phyloP scores from a whole-genome alignment of 2,888 invertebrate species.

The Lordiphosa fenestrarum region DNA sequence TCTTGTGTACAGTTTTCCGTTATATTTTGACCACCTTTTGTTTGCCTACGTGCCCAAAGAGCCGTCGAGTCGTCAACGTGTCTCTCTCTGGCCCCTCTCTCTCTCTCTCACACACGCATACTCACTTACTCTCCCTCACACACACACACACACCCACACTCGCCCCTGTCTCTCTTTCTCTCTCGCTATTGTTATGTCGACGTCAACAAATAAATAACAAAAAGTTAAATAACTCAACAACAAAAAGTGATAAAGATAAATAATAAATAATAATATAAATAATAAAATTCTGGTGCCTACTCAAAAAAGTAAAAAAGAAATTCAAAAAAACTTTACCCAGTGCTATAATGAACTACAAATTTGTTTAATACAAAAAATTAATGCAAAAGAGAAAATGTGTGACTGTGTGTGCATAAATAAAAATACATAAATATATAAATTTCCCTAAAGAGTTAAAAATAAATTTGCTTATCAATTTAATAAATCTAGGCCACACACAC shows the following conservation, averaged over 20 bases:
- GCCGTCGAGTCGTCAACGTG: conserved; percentile 24
- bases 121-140: conserved; percentile 5
- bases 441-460: conserved; percentile 5
- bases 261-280: neutral
- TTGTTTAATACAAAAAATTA: conserved; percentile 19
- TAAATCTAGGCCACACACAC: conserved; percentile 17
- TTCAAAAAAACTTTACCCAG: conserved; percentile 13
- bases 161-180: conserved; percentile 7
- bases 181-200: conserved; percentile 11
- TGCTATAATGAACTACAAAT: conserved; percentile 15
- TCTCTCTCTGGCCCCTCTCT: conserved; percentile 19
- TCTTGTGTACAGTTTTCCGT: conserved; percentile 35
- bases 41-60: conserved; percentile 58
- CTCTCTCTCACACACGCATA: conserved; percentile 1
- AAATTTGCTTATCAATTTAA: conserved; percentile 14
- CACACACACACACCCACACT: neutral
- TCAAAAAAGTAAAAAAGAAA: conserved; percentile 8
- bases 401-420: conserved; percentile 7
- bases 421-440: neutral
- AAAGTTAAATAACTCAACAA: conserved; percentile 10
- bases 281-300: conserved; percentile 8
- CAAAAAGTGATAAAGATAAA: conserved; percentile 16
- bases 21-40: conserved; percentile 35
- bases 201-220: conserved; percentile 18
- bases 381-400: conserved; percentile 11